phyloP scores from a whole-genome alignment of 2,888 invertebrate genomes.

The Brenthis hecate region DNA sequence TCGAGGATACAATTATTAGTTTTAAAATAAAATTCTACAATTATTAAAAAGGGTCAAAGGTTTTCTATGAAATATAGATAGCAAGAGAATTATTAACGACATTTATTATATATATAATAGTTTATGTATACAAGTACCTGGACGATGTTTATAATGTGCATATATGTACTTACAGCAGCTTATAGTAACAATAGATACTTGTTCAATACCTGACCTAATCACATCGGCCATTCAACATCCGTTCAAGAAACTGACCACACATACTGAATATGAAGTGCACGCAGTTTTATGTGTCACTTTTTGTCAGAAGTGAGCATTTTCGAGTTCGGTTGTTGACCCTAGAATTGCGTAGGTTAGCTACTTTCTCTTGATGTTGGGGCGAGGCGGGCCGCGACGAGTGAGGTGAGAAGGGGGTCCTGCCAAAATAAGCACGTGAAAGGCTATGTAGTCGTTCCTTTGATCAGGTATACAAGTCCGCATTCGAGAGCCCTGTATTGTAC shows the following conservation, averaged over 20 bases:
- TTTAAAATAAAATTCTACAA: too few species aligned
- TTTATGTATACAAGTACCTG: background rate
- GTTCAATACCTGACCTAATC: conserved; percentile 62
- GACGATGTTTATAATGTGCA: conserved; percentile 3
- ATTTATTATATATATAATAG: too few species aligned
- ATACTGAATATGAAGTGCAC: conserved; percentile 77
- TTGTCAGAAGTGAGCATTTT: conserved; percentile 79
- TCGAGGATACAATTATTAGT: too few species aligned
- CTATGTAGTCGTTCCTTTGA: conserved; percentile 62
- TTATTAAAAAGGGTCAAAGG: too few species aligned
- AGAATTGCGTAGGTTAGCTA: conserved; percentile 81
- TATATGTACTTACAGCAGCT: conserved; percentile 18
- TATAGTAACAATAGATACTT: conserved; percentile 39
- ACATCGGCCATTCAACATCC: conserved; percentile 64
- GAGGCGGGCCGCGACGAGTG: conserved; percentile 59
- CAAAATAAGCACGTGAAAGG: conserved; percentile 82
- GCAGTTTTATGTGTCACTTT: conserved; percentile 79
- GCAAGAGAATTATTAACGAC: too few species aligned
- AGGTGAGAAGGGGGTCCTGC: conserved; percentile 75
- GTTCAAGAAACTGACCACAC: conserved; percentile 77
- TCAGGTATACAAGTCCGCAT: conserved; percentile 35
- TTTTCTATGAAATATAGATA: too few species aligned
- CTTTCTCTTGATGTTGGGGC: conserved; percentile 75
- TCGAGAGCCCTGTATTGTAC: conserved; percentile 21
- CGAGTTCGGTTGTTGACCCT: conserved; percentile 80